Evolutionary conservation across 1,140 invertebrate genomes (phyloP).

Genomic region (Manduca sexta): DNA sequence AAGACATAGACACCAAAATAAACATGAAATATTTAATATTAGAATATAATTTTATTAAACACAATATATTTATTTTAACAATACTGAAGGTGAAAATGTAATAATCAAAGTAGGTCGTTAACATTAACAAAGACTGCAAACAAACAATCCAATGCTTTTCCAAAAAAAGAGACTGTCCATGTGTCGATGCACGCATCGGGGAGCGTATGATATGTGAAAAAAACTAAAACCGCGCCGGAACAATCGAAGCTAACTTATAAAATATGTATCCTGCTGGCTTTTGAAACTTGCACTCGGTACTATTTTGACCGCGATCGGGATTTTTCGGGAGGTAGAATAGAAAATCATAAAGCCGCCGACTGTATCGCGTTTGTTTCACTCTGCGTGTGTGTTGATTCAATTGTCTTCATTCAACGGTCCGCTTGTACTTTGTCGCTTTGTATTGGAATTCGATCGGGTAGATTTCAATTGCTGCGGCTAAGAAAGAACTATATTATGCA

Average conservation of each 20-base stretch:
- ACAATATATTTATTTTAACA: too few species aligned
- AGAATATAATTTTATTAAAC: too few species aligned
- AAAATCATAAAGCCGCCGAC: conserved; percentile 20
- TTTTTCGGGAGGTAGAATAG: conserved; percentile 45
- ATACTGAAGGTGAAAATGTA: too few species aligned
- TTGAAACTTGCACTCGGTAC: conserved; percentile 61
- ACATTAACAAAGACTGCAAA: conserved; percentile 39
- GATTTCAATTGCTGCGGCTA: too few species aligned
- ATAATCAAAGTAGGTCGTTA: too few species aligned
- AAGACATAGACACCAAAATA: too few species aligned
- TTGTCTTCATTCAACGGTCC: too few species aligned
- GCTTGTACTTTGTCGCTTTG: neutral
- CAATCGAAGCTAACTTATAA: conserved; percentile 71
- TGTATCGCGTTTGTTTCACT: neutral
- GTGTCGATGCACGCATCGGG: conserved; percentile 58
- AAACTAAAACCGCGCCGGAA: conserved; percentile 53
- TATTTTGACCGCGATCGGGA: conserved; percentile 66
- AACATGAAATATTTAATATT: too few species aligned
- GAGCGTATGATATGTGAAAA: conserved; percentile 48
- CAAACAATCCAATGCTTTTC: conserved; percentile 47
- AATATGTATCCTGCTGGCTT: conserved; percentile 68
- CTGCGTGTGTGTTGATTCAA: too few species aligned
- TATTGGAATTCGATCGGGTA: too few species aligned
- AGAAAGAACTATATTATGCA: too few species aligned
- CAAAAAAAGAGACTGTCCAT: conserved; percentile 43